Base-by-base conservation (phyloP, 2,797 vertebrate species). In the Rhinoraja longicauda region DNA sequence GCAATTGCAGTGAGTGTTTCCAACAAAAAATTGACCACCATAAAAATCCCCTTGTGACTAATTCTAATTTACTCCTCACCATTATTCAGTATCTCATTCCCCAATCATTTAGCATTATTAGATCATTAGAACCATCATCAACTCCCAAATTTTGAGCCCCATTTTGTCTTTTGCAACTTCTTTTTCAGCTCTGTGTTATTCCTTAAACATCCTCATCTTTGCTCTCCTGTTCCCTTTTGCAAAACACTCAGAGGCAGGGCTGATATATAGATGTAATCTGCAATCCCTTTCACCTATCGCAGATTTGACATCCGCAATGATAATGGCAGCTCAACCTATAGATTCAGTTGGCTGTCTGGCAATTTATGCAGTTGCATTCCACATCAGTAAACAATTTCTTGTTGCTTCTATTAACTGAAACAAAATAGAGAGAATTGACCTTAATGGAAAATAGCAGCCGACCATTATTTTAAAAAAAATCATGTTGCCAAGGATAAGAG, bases 391-490 rank as follows among this genome's bases (percentile, higher is more conserved):
- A 88, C 59, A 19, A 36, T 17, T 88, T 32, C 4, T 67, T 64
- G 84, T 9, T 36, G 84, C 32, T 67, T 45, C 39, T 36, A 59
- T 88, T 88, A 88, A 67, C n/a, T 24, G 57, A 67, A 88, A 32
- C 84, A 36, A 32, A 53, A 59, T 32, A 62, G 62, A 88, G 6
- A 88, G 62, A 36, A 36, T 36, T 64, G 82, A 64, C 82, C 82
- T 26, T 86, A 86, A 86, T 86, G 82, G 82, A 86, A 86, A 64
- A 86, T 21, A 88, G 62, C 59, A 88, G 84, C 15, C 88, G 39
- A 88, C 62, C 45, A 53, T 53, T 53, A 53, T 53, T 53, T 72
- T 67, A 67, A 88, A 88, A 86, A 86, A 67, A 6, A 67, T 67
- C n/a, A 67, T 88, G 84, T 39, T 67, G 62, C 67, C 84, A 64